Evolutionary conservation across 2,113 vertebrate species (phyloP), one percentile per base, ranked within the genome.

Genomic region (Mugil cephalus): DNA sequence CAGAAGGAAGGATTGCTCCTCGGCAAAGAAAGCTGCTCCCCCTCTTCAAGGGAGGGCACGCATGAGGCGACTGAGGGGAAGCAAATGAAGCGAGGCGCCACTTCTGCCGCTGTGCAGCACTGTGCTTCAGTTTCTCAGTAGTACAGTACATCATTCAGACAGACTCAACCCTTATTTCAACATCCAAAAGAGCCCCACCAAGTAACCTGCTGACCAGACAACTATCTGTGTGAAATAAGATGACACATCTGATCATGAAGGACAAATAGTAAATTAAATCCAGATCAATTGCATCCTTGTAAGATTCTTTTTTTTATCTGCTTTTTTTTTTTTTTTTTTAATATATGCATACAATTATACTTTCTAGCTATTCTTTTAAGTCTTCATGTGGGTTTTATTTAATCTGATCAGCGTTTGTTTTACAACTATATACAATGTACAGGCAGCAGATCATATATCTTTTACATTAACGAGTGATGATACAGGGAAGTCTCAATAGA

Each of bases 381-480:
- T 92, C 87, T 92, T 93, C 83, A 87, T 79, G 85, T 89, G 81
- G 76, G 84, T 88, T 94, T 94, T 89, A 94, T 92, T 94, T 92
- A 78, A 89, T 92, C 89, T 89, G 89, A 91, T 93, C 87, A 91
- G 87, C 82, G 86, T 89, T 89, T 88, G 85, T 93, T 95, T 94
- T 94, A 95, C 93, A 95, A 93, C 89, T 94, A 94, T 95, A 93
- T 95, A 95, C 94, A 95, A 94, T 94, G 91, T 94, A 95, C 94
- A 95, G 91, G 92, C 88, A 94, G 92, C 93, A 93, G 93, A 93
- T 92, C 84, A 90, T 92, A 91, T 90, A 92, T 85, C 88, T 91
- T 90, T 93, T 90, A 91, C 88, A 93, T 85, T 80, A 85, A 82
- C 88, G 87, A 92, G 87, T 87, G 91, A 88, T 88, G 90, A 92